Base-by-base conservation (phyloP, 2,113 vertebrate species). In the Stigmatopora argus region DNA sequence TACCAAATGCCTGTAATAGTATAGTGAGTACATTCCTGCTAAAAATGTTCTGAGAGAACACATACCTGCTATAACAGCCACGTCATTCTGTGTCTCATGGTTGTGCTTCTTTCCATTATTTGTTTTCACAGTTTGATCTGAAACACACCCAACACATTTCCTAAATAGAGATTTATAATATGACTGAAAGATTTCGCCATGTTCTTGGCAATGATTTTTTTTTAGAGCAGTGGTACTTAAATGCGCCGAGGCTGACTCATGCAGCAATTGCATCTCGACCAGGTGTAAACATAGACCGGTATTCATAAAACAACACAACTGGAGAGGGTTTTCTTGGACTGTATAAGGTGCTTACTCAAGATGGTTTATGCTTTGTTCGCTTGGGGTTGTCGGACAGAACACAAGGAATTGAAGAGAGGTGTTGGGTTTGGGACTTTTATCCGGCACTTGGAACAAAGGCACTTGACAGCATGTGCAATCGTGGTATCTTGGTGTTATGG, bases 121-220 rank as follows among this genome's bases (percentile, higher is more conserved):
- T 9, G 85, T 86, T 69, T 95, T 94, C 62, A 90, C 92, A 65
- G 93, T 94, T 67, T 93, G 88, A 93, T 94, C 96, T 96, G 85
- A 71, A 59, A 80, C 38, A 84, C 45, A 66, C 12, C 23, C 26
- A 56, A 31, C 23, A 34, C 23, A 56, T 56, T 55, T 55, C 52
- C 52, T 55, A 12, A 60, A 61, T 61, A 38, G n/a, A 44, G 38
- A 44, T 12, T 8, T 41, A 41, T 10, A 41, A 10, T 41, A 19
- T 59, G 18, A 38, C 38, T 59, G 53, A 31, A 59, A 18, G 38
- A 59, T 10, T 17, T 38, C 1, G 9, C 34, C 10, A 38, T n/a
- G 18, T n/a, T 15, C 18, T 38, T 38, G 8, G 9, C 34, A n/a
- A 38, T n/a, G 18, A 11, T 15, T n/a, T n/a, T 15, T 56, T 31